These are phyloP conservation scores for Eupithecia subumbrata DNA, from an alignment of 2,888 invertebrate genomes.

Conservation along the genomic window DNA sequence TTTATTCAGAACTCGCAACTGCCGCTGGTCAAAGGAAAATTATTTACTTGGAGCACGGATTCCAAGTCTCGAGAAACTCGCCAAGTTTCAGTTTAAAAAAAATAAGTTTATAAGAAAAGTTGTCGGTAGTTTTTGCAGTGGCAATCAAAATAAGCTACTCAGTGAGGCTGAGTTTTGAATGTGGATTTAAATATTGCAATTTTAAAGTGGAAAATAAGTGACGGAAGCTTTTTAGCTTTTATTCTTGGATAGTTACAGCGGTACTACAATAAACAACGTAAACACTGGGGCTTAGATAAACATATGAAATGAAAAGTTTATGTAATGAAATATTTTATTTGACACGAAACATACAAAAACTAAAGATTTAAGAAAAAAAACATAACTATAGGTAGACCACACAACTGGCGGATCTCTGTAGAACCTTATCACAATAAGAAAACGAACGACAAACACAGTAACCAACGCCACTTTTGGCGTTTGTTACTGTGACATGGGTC, in stretches of 20 bases:
- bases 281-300: too few relatives aligned
- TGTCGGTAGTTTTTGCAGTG: neutral
- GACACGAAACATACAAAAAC: too few relatives aligned
- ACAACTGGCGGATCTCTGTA: too few relatives aligned
- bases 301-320: too few relatives aligned
- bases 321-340: too few relatives aligned
- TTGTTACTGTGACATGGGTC: too few relatives aligned
- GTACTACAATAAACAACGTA: too few relatives aligned
- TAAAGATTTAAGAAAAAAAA: too few relatives aligned
- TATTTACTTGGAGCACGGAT: conserved; percentile 11
- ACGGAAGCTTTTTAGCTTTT: neutral
- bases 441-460: too few relatives aligned
- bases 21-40: conserved; percentile 13
- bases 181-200: neutral
- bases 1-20: conserved; percentile 60
- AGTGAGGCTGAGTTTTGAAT: neutral
- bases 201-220: neutral
- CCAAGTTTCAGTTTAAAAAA: neutral
- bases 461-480: too few relatives aligned
- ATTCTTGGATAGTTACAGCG: neutral
- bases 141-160: conserved; percentile 6
- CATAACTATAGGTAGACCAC: too few relatives aligned
- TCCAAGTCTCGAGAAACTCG: neutral
- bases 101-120: conserved; percentile 7
- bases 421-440: too few relatives aligned